A percentile compares a stretch with the other conserved stretches of the same genome.
These are phyloP conservation scores for Drosophila mojavensis DNA, from an alignment of 1,140 invertebrate genomes.

Conservation along the genomic window DNA sequence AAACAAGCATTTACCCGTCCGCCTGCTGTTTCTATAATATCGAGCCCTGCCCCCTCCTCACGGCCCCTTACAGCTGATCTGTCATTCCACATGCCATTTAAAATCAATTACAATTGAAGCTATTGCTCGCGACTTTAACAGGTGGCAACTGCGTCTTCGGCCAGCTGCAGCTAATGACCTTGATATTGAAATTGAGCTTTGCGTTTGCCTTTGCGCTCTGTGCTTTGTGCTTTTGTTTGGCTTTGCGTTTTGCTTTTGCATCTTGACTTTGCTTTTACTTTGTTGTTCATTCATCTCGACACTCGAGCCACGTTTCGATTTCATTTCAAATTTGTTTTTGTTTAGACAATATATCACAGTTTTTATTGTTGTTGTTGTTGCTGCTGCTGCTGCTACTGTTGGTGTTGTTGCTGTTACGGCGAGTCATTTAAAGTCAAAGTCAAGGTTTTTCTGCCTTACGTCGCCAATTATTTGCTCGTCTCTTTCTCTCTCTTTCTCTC, in stretches of 20 bases:
- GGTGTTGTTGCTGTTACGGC: constrained; percentile 38
- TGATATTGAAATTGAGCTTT: constrained; percentile 79
- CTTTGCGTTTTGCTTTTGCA: constrained; percentile 43
- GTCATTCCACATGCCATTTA: constrained; percentile 55
- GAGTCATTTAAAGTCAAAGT: constrained; percentile 84
- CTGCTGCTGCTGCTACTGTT: constrained; percentile 9
- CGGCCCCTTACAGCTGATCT: neutral
- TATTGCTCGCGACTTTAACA: constrained; percentile 12
- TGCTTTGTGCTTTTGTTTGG: constrained; percentile 40
- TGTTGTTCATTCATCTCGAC: constrained; percentile 72
- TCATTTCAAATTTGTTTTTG: constrained; percentile 75
- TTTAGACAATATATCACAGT: constrained; percentile 74
- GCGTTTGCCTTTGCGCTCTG: constrained; percentile 13
- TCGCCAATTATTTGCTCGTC: constrained; percentile 73
- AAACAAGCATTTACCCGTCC: constrained; percentile 20
- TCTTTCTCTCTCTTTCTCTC: constrained; percentile 39
- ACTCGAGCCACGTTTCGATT: constrained; percentile 65
- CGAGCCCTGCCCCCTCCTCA: neutral
- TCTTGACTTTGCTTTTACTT: constrained; percentile 26
- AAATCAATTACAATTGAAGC: constrained; percentile 53
- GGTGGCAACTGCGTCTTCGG: constrained; percentile 44
- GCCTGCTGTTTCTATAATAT: constrained; percentile 24
- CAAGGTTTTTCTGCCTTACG: constrained; percentile 84
- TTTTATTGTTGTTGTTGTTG: constrained; percentile 36
- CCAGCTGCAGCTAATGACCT: constrained; percentile 72